phyloP scores from a whole-genome alignment of 2,113 vertebrate species.

The Bagarius yarrelli region DNA sequence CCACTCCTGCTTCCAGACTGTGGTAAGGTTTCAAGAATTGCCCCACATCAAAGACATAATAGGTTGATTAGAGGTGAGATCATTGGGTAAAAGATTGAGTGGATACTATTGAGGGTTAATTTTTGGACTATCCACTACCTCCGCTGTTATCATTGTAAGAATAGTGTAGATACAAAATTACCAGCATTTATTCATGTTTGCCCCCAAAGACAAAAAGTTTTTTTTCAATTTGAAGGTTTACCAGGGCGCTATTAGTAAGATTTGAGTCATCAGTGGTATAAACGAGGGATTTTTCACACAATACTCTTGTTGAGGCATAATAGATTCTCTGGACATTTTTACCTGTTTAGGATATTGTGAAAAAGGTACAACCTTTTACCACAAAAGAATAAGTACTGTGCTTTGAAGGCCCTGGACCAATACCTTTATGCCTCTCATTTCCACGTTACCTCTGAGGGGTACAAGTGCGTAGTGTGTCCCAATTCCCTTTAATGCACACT shows the following conservation, averaged over 20 bases:
- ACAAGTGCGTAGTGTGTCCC: too few species aligned
- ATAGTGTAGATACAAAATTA: too few species aligned
- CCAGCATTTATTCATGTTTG: too few species aligned
- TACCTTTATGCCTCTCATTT: too few species aligned
- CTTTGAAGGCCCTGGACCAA: too few species aligned
- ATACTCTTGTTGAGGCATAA: not conserved
- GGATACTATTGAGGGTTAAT: too few species aligned
- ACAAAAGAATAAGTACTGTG: not conserved
- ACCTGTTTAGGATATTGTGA: not conserved
- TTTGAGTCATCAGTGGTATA: not conserved
- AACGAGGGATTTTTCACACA: not conserved
- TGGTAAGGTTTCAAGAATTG: constrained; percentile 70
- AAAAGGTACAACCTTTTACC: not conserved
- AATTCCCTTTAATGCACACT: too few species aligned
- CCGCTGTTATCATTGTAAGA: too few species aligned
- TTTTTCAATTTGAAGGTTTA: not conserved
- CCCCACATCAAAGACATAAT: too few species aligned
- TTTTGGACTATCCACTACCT: too few species aligned
- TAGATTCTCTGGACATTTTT: not conserved
- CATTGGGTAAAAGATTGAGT: not conserved
- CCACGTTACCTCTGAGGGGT: too few species aligned
- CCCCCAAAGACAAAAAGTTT: too few species aligned
- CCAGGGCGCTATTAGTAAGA: not conserved
- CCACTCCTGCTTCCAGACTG: constrained; percentile 95
- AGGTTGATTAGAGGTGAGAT: not conserved